Evolutionary conservation across 2,113 vertebrate genomes (phyloP).

Genomic region (Tragelaphus strepsiceros): DNA sequence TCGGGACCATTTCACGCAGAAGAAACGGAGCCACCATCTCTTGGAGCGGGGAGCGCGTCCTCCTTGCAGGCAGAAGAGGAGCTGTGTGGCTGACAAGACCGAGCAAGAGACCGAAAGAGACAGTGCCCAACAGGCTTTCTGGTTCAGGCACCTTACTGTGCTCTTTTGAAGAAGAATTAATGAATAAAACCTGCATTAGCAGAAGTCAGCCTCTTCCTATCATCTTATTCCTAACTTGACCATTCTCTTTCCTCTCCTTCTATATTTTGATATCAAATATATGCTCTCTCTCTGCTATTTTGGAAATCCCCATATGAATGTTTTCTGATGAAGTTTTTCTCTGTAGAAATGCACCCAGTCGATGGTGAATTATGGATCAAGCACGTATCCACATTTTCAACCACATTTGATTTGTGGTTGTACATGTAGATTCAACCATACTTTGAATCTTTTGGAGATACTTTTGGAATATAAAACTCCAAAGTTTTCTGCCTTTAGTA

Average conservation of each 20-base stretch:
- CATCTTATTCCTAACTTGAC: not conserved
- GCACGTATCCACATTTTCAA: not conserved
- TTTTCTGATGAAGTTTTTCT: not conserved
- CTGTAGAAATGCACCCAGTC: not conserved
- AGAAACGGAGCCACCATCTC: not conserved
- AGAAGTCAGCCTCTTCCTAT: not conserved
- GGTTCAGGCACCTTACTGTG: not conserved
- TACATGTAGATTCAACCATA: not conserved
- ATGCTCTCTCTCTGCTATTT: not conserved
- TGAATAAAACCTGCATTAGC: not conserved
- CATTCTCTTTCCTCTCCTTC: not conserved
- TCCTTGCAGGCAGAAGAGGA: not conserved
- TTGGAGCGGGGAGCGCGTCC: fast-evolving
- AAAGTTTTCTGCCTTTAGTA: not conserved
- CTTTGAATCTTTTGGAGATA: too few relatives aligned
- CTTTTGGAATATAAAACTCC: not conserved
- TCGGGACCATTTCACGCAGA: fast-evolving
- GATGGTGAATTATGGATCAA: not conserved
- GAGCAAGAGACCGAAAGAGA: not conserved
- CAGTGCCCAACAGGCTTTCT: not conserved
- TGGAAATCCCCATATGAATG: not conserved
- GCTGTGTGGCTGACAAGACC: not conserved
- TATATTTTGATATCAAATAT: not conserved
- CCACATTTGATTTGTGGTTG: not conserved
- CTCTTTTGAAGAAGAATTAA: not conserved